These are phyloP conservation scores for Tinea trinotella DNA, from an alignment of 2,888 invertebrate genomes.

Conservation along the genomic window DNA sequence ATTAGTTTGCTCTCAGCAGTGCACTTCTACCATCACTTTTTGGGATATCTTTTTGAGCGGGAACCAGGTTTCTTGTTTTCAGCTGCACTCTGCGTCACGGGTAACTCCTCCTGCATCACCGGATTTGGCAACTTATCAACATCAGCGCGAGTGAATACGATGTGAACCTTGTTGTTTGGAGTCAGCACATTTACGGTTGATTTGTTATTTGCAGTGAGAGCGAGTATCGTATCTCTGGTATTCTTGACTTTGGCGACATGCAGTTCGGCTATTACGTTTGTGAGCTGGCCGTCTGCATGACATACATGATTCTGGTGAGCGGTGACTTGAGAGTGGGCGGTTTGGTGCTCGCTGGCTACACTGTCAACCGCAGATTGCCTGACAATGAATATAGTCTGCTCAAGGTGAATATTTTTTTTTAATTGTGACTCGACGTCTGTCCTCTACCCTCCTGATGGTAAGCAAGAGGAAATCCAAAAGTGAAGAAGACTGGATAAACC, in stretches of 20 bases:
- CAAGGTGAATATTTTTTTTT: slow-evolving; percentile 60
- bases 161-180: no score
- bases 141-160: no score
- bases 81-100: no score
- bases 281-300: slow-evolving; percentile 86
- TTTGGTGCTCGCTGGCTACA: slow-evolving; percentile 84
- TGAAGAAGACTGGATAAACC: background rate
- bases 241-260: slow-evolving; percentile 92
- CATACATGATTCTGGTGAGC: slow-evolving; percentile 83
- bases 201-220: slow-evolving; percentile 36
- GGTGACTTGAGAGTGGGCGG: slow-evolving; percentile 75
- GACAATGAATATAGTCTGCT: slow-evolving; percentile 76
- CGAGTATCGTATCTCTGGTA: slow-evolving; percentile 74
- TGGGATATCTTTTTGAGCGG: no score
- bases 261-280: slow-evolving; percentile 82
- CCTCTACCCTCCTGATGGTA: no score
- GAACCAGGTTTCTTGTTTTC: no score
- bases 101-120: no score
- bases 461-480: no score
- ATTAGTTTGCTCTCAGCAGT: no score
- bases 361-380: slow-evolving; percentile 71
- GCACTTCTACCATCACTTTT: background rate
- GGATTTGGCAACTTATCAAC: no score
- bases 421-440: no score
- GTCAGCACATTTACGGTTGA: no score